Percentiles rank a stretch among this genome's conserved stretches.
Conservation (phyloP, 2,797 vertebrate species). For the Xenentodon cancila region DNA sequence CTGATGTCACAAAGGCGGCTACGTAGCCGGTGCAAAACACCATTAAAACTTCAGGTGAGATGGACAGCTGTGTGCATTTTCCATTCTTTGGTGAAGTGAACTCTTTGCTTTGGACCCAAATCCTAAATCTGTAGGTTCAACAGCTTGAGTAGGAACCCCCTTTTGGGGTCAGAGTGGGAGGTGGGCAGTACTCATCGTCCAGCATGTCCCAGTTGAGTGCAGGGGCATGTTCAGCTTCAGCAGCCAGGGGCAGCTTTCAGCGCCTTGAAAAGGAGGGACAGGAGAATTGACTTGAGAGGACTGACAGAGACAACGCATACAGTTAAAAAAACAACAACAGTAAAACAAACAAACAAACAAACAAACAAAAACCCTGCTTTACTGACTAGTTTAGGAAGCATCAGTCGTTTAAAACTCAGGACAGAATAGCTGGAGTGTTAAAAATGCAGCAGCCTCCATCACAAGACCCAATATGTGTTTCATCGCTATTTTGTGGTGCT, state of each 20-base stretch:
- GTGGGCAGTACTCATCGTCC: slow-evolving; percentile 41
- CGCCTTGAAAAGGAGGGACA: slow-evolving; percentile 64
- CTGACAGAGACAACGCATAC: slow-evolving; percentile 8
- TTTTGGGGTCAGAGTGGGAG: slow-evolving; percentile 7
- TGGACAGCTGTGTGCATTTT: slow-evolving; percentile 7
- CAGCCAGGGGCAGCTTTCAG: slow-evolving; percentile 23
- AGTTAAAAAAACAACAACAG: slow-evolving; percentile 18
- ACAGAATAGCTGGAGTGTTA: slow-evolving; percentile 3
- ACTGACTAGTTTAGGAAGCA: slow-evolving; percentile 1
- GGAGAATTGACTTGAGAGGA: slow-evolving; percentile 31
- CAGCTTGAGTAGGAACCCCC: slow-evolving; percentile 4
- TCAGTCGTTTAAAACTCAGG: slow-evolving; percentile 11
- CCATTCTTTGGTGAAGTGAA: slow-evolving; percentile 10
- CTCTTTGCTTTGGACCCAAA: slow-evolving; percentile 21
- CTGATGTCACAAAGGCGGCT: slow-evolving; percentile 28
- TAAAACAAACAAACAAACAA: no score
- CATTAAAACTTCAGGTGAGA: slow-evolving; percentile 13
- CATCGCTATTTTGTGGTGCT: background rate
- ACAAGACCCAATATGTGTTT: slow-evolving; percentile 3
- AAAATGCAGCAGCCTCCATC: background rate
- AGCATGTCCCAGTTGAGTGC: slow-evolving; percentile 37
- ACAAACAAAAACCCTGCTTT: slow-evolving; percentile 8
- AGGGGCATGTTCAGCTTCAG: slow-evolving; percentile 35
- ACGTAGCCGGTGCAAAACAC: slow-evolving; percentile 41
- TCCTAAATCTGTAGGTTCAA: slow-evolving; percentile 19